phyloP scores from a whole-genome alignment of 2,888 invertebrate genomes.

The Tachystola acroxantha region DNA sequence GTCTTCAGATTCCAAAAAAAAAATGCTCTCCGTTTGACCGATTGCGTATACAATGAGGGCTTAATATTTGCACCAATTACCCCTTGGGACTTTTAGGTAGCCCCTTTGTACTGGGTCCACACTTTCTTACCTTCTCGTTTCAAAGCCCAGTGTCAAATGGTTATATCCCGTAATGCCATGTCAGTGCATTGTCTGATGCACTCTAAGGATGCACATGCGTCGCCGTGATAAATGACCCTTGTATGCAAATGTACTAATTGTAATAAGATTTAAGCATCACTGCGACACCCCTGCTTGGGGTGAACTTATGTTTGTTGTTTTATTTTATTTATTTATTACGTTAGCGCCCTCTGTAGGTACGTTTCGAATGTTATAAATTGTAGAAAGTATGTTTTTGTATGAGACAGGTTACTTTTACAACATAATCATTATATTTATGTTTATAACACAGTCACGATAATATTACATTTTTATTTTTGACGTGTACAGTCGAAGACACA shows the following conservation, averaged over 20 bases:
- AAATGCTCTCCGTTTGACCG: too few relatives aligned
- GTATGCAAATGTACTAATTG: slow-evolving; percentile 73
- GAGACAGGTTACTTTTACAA: too few relatives aligned
- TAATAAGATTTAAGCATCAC: slow-evolving; percentile 58
- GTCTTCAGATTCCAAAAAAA: too few relatives aligned
- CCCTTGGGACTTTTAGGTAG: too few relatives aligned
- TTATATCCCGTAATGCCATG: slow-evolving; percentile 26
- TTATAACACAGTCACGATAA: too few relatives aligned
- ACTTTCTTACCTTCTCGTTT: slow-evolving; percentile 7
- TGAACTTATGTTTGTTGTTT: slow-evolving; percentile 21
- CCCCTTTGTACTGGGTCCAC: slow-evolving; percentile 1
- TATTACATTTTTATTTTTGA: too few relatives aligned
- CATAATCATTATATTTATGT: too few relatives aligned
- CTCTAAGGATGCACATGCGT: slow-evolving; percentile 54
- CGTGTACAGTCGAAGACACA: too few relatives aligned
- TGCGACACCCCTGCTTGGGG: slow-evolving; percentile 22
- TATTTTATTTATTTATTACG: slow-evolving; percentile 6
- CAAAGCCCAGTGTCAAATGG: slow-evolving; percentile 23
- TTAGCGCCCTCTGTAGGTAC: not conserved
- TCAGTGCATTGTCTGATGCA: slow-evolving; percentile 30
- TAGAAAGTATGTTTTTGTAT: too few relatives aligned
- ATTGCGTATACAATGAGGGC: too few relatives aligned
- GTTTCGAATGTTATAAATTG: too few relatives aligned
- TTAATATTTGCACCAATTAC: too few relatives aligned
- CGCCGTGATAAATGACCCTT: slow-evolving; percentile 53